phyloP scores from a whole-genome alignment of 2,888 invertebrate species.

The Leucophora obtusa region DNA sequence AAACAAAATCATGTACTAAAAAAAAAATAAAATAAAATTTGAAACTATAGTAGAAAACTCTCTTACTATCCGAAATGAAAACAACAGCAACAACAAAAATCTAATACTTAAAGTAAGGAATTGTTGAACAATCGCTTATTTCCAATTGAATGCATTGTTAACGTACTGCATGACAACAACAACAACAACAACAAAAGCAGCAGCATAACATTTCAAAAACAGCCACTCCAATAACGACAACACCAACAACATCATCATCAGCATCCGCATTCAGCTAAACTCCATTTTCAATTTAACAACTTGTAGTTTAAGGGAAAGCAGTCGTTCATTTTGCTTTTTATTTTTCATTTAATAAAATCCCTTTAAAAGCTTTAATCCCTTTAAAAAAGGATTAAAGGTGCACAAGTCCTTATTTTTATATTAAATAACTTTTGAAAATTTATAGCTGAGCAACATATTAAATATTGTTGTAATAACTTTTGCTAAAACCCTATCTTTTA shows the following conservation, averaged over 20 bases:
- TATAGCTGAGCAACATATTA: neutral
- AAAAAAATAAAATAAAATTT: constrained; percentile 1
- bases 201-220: neutral
- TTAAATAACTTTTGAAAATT: neutral
- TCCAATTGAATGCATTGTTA: constrained; percentile 61
- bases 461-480: neutral
- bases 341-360: constrained; percentile 20
- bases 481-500: too few relatives aligned
- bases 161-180: constrained; percentile 35
- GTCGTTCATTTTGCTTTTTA: constrained; percentile 20
- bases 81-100: constrained; percentile 2
- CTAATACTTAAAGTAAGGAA: constrained; percentile 43
- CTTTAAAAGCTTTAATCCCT: constrained; percentile 37
- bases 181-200: constrained; percentile 15
- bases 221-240: neutral
- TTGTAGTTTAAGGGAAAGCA: constrained; percentile 58
- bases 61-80: constrained; percentile 31
- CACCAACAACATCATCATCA: constrained; percentile 7
- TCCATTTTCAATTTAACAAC: constrained; percentile 51
- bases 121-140: constrained; percentile 62
- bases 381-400: constrained; percentile 20
- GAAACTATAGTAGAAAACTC: neutral
- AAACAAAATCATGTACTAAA: constrained; percentile 49
- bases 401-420: neutral
- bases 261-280: constrained; percentile 47